phyloP scores from a whole-genome alignment of 2,113 vertebrate genomes.

The Oostethus manadensis region DNA sequence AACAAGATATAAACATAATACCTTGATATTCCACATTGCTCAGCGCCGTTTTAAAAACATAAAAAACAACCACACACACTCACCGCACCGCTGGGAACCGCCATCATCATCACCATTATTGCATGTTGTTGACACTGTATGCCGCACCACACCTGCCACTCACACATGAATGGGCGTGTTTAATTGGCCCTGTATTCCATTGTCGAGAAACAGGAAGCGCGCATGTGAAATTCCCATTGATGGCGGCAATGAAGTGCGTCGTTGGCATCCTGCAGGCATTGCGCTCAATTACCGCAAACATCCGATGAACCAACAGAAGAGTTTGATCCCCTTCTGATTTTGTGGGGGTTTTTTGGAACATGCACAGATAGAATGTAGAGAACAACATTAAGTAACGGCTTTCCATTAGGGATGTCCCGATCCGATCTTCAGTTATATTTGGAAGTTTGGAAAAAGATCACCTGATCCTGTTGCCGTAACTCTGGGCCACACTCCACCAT shows the following conservation, averaged over 20 bases:
- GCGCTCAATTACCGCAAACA: conserved; percentile 14
- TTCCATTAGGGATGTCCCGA: no score
- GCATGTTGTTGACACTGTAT: no score
- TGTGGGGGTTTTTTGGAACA: no score
- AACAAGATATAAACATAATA: conserved; percentile 52
- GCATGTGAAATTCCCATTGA: conserved; percentile 21
- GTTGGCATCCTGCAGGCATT: conserved; percentile 37
- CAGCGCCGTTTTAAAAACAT: conserved; percentile 11
- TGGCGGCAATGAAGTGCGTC: conserved; percentile 30
- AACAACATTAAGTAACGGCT: no score
- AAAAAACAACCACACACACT: not conserved
- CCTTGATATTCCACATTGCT: conserved; percentile 36
- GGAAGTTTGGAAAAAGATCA: no score
- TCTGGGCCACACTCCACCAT: no score
- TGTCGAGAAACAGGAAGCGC: conserved; percentile 44
- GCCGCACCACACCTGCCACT: conserved; percentile 19
- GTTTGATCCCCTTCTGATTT: no score
- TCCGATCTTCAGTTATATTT: no score
- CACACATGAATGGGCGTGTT: not conserved
- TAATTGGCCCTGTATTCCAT: conserved; percentile 29
- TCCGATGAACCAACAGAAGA: conserved; percentile 17
- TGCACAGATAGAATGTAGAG: no score
- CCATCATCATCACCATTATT: no score
- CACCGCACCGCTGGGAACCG: not conserved
- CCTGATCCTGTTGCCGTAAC: no score